phyloP scores from a whole-genome alignment of 92 coral and sea anemone species.

The Phenganax stokvisi region DNA sequence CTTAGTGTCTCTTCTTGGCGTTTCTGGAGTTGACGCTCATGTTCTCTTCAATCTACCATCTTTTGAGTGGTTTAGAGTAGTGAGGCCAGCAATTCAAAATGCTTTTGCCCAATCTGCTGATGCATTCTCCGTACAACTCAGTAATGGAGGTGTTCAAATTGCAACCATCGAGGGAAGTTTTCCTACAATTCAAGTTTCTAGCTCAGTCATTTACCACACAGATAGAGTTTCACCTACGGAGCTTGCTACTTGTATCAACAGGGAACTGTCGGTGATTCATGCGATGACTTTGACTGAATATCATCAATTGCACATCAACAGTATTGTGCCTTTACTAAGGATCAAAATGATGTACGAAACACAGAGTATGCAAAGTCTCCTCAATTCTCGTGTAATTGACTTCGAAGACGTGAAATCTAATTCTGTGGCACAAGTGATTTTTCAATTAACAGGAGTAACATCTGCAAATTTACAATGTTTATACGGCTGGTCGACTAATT shows the following conservation, averaged over 20 bases:
- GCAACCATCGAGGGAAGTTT: neutral
- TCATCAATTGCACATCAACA: neutral
- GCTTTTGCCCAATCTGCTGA: constrained; percentile 27
- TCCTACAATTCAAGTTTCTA: constrained; percentile 7
- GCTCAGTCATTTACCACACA: neutral
- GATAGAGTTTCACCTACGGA: neutral
- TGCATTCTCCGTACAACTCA: constrained; percentile 31
- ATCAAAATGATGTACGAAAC: constrained; percentile 6
- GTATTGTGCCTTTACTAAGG: neutral
- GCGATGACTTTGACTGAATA: constrained; percentile 21
- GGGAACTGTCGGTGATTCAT: neutral
- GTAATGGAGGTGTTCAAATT: constrained; percentile 27
- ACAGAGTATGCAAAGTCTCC: neutral
- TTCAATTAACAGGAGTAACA: constrained; percentile 28
- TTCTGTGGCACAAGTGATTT: constrained; percentile 16
- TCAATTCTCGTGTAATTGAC: neutral
- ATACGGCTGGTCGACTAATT: constrained; percentile 9
- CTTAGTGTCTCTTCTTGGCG: constrained; percentile 15
- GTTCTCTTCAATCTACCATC: constrained; percentile 26
- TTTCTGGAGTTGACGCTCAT: constrained; percentile 18
- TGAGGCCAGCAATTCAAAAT: constrained; percentile 7
- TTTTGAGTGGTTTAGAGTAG: constrained; percentile 18
- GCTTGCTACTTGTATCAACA: constrained; percentile 14
- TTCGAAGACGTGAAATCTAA: neutral
- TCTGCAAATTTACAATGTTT: constrained; percentile 1